Evolutionary conservation across 2,888 invertebrate species (phyloP).

Genomic region (Zygogramma bicolorata): DNA sequence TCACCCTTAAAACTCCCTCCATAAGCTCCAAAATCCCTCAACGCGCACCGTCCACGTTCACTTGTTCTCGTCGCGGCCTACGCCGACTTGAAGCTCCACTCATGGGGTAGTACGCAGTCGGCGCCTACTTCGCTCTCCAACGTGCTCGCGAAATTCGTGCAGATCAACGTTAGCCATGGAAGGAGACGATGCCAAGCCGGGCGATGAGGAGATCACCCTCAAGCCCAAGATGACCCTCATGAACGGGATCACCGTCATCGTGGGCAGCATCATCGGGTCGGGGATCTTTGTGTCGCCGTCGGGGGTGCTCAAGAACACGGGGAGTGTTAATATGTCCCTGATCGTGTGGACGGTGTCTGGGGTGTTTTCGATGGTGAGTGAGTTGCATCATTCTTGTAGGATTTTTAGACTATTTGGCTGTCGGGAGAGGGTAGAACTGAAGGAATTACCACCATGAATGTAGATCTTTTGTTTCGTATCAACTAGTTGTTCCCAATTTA

Average conservation of each 20-base stretch:
- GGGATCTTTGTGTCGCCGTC: conserved; percentile 97
- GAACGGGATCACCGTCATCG: conserved; percentile 95
- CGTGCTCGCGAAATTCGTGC: conserved; percentile 28
- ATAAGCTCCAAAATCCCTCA: background rate
- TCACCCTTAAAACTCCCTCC: background rate
- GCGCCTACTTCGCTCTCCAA: conserved; percentile 18
- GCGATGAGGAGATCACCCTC: conserved; percentile 77
- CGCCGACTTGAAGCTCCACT: background rate
- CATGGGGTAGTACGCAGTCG: background rate
- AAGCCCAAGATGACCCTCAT: conserved; percentile 95
- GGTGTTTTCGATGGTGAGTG: conserved; percentile 93
- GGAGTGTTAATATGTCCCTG: conserved; percentile 93
- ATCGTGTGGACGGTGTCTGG: conserved; percentile 95
- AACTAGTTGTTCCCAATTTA: too few species aligned
- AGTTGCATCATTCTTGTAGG: conserved; percentile 25
- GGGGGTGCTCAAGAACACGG: conserved; percentile 89
- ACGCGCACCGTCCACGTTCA: background rate
- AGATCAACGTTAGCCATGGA: conserved; percentile 46
- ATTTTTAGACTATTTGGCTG: background rate
- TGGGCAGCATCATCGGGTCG: conserved; percentile 96
- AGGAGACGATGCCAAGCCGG: conserved; percentile 51
- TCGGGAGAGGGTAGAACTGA: background rate
- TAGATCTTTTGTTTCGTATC: too few species aligned
- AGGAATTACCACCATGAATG: background rate
- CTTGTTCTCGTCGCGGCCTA: background rate